Evolutionary conservation across 2,113 vertebrate genomes (phyloP), one percentile per base, ranked within the genome.

Genomic region (Ammodytes marinus): DNA sequence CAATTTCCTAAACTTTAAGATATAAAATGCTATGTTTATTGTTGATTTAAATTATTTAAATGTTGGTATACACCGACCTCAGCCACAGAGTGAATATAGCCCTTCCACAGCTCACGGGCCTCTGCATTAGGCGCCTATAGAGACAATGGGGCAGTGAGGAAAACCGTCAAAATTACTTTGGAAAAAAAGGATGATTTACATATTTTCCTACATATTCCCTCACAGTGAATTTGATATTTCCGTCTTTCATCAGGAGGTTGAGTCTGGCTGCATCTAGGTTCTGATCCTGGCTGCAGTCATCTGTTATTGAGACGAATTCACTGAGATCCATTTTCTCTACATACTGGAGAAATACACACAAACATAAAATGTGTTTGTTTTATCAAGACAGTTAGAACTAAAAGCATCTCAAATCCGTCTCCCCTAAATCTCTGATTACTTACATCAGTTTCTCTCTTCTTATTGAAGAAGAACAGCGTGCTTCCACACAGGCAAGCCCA

Each of bases 71-170:
- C n/a, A 2, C 8, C 58, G 6, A 97, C 97, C 94, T 96, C 77
- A 3, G 93, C 72, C 73, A 97, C 92, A 0, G 95, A 95, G 45
- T 93, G 52, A 83, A 97, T 96, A 63, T 86, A 96, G 0, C 96
- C 96, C 68, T 96, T 96, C 97, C 97, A 97, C 63, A 96, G 88
- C 81, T 97, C 97, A 0, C 94, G 94, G 0, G 88, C 78, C 61
- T 97, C 97, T 75, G 94, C 39, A 45, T 81, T 97, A 0, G 96
- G 93, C 0, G 69, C 92, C 97, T 97, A 68, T 0, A 64, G 50
- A 68, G 15, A 57, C 9, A 15, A 27, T 0, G 6, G 5, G 42
- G 5, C 27, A 27, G 6, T 61, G 6, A 73, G 0, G 50, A 3
- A 59, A 49, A 50, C 9, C 15, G 37, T 74, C 6, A 61, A 74